Percentiles rank a stretch among this genome's conserved stretches.
These are phyloP conservation scores for Scaptomyza reducta DNA, from an alignment of 2,888 invertebrate genomes.

Conservation along the genomic window DNA sequence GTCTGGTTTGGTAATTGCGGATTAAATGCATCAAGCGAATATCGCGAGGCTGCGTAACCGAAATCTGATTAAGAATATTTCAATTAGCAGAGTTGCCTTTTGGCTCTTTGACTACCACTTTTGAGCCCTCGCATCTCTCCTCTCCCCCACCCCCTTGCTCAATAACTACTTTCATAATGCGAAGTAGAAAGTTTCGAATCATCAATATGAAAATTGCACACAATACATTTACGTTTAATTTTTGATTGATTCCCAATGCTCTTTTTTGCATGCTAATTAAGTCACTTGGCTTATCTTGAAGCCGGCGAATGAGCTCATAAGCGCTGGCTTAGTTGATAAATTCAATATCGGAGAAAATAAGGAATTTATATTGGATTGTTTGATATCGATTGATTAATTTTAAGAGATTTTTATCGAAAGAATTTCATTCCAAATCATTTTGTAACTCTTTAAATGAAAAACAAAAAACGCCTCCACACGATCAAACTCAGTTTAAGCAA, in stretches of 20 bases:
- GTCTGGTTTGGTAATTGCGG: conserved; percentile 62
- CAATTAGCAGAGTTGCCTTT: conserved; percentile 67
- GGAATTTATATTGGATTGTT: background rate
- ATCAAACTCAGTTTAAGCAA: no score
- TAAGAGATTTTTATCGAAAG: no score
- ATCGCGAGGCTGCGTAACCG: conserved; percentile 38
- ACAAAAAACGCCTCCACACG: no score
- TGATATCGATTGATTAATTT: conserved; percentile 4
- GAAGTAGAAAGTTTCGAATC: conserved; percentile 64
- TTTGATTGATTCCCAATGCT: conserved; percentile 68
- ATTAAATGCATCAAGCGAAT: conserved; percentile 69
- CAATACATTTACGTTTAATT: conserved; percentile 23
- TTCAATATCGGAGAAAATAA: conserved; percentile 29
- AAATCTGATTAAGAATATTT: conserved; percentile 80
- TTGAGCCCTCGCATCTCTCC: background rate
- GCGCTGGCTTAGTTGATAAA: conserved; percentile 39
- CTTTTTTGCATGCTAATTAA: conserved; percentile 73
- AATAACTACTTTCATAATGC: conserved; percentile 51
- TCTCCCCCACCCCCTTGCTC: background rate
- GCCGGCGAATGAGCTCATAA: no score
- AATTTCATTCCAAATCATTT: no score
- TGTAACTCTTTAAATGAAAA: no score
- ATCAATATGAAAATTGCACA: conserved; percentile 36
- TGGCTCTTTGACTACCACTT: conserved; percentile 10
- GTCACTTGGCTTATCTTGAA: conserved; percentile 58